Percentiles rank a stretch among this genome's conserved stretches.
These are phyloP conservation scores for Phalloptychus januarius DNA, from an alignment of 2,797 vertebrate genomes.

Conservation along the genomic window DNA sequence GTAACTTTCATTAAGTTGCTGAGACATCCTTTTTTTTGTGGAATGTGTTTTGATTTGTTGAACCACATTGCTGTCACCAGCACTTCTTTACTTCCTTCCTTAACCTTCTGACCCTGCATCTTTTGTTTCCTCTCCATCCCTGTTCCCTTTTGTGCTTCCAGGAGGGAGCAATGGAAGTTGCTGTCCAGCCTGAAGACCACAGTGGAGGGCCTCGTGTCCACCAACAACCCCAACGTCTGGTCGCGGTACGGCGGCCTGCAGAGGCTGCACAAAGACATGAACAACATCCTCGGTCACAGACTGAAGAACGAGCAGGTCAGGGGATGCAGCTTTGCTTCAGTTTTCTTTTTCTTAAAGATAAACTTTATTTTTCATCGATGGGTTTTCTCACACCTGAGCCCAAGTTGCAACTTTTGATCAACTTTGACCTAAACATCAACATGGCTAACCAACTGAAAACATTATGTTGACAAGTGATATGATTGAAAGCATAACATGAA, in stretches of 20 bases:
- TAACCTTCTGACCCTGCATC: not conserved
- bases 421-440: not conserved
- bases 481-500: too few relatives aligned
- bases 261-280: slow-evolving; percentile 96
- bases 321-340: not conserved
- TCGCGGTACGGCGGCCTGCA: slow-evolving; percentile 95
- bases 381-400: not conserved
- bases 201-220: slow-evolving; percentile 93
- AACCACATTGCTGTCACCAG: slow-evolving; percentile 41
- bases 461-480: not conserved
- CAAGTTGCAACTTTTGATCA: not conserved
- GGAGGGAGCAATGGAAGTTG: slow-evolving; percentile 94
- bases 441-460: not conserved
- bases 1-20: slow-evolving; percentile 27
- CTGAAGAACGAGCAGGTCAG: slow-evolving; percentile 91
- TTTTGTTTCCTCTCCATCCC: not conserved
- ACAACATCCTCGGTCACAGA: slow-evolving; percentile 92
- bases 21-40: slow-evolving; percentile 3
- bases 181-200: slow-evolving; percentile 95
- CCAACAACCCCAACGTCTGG: slow-evolving; percentile 96
- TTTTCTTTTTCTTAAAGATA: not conserved
- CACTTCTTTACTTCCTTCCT: slow-evolving; percentile 37
- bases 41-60: slow-evolving; percentile 21
- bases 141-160: slow-evolving; percentile 50
- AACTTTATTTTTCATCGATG: not conserved